Percentiles rank a stretch among this genome's conserved stretches.
phyloP scores from a whole-genome alignment of 2,113 vertebrate species.

The Aythya baeri region DNA sequence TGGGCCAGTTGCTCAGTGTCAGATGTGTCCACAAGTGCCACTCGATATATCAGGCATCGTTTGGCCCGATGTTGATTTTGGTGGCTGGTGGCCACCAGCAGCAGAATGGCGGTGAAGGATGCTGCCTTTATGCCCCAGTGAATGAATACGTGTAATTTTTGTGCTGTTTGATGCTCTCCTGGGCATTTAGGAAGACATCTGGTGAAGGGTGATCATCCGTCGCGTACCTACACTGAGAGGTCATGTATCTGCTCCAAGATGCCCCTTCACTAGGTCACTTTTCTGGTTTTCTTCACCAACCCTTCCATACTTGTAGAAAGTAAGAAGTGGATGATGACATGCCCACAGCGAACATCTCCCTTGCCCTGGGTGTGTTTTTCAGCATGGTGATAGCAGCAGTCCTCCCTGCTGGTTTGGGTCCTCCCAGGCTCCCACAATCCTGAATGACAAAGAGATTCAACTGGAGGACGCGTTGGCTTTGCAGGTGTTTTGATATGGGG shows the following conservation, averaged over 20 bases:
- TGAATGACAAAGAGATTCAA: not conserved
- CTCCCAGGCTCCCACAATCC: not conserved
- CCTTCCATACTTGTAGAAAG: not conserved
- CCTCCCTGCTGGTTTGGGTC: not conserved
- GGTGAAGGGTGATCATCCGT: not conserved
- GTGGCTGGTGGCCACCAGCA: not conserved
- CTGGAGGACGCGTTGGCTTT: not conserved
- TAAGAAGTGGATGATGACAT: not conserved
- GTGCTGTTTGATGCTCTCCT: not conserved
- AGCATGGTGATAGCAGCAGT: not conserved
- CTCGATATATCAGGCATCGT: accelerated
- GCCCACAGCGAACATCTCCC: accelerated
- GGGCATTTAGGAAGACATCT: accelerated
- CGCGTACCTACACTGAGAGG: not conserved
- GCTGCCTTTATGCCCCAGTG: not conserved
- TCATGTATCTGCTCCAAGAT: not conserved
- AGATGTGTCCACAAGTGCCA: accelerated
- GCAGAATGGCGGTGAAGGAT: not conserved
- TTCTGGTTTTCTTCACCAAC: not conserved
- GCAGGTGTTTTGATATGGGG: not conserved
- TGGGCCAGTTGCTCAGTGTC: accelerated
- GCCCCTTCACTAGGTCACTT: not conserved
- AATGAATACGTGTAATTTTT: not conserved
- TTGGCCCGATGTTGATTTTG: not conserved
- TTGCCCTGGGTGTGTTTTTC: not conserved